Percentiles rank a stretch among this genome's conserved stretches.
These are phyloP conservation scores for Gulo gulo DNA, from an alignment of 2,113 vertebrate species.

Conservation along the genomic window DNA sequence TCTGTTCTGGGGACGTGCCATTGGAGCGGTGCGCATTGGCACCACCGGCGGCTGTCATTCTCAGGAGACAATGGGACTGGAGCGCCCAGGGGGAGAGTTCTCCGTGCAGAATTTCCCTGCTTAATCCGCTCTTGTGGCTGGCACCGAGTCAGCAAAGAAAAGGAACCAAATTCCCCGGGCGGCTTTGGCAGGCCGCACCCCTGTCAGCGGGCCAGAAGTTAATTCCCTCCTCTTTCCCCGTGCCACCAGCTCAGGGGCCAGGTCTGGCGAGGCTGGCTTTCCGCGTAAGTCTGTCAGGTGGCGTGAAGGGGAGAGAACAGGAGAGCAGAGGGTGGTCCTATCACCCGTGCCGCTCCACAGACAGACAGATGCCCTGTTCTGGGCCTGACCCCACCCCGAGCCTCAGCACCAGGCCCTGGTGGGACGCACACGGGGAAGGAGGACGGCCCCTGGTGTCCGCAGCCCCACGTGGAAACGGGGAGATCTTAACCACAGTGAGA, in stretches of 20 bases:
- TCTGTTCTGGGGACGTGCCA: constrained; percentile 84
- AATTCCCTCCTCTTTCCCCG: constrained; percentile 93
- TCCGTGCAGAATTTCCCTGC: constrained; percentile 89
- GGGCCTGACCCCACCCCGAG: too few relatives aligned
- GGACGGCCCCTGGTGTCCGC: accelerated
- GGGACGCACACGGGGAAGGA: background rate
- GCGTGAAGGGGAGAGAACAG: constrained; percentile 82
- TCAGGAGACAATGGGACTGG: constrained; percentile 85
- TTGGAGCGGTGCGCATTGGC: constrained; percentile 82
- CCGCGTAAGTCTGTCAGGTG: constrained; percentile 86
- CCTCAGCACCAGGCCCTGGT: background rate
- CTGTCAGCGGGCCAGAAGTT: constrained; percentile 94
- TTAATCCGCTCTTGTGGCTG: constrained; percentile 95
- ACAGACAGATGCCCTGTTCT: constrained; percentile 43
- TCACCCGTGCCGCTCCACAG: constrained; percentile 60
- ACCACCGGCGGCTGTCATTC: constrained; percentile 83
- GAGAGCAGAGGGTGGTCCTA: constrained; percentile 82
- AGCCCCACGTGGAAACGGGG: background rate
- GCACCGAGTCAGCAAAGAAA: constrained; percentile 92
- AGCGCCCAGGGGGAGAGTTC: constrained; percentile 85
- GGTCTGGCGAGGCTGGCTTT: constrained; percentile 81
- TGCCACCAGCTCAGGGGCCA: constrained; percentile 85
- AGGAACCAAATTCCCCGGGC: constrained; percentile 95
- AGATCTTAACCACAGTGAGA: background rate
- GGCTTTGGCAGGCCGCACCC: constrained; percentile 91